Evolutionary conservation across 2,888 invertebrate species (phyloP), one percentile per base, ranked within the genome.

Genomic region (Adelognathus sp.): DNA sequence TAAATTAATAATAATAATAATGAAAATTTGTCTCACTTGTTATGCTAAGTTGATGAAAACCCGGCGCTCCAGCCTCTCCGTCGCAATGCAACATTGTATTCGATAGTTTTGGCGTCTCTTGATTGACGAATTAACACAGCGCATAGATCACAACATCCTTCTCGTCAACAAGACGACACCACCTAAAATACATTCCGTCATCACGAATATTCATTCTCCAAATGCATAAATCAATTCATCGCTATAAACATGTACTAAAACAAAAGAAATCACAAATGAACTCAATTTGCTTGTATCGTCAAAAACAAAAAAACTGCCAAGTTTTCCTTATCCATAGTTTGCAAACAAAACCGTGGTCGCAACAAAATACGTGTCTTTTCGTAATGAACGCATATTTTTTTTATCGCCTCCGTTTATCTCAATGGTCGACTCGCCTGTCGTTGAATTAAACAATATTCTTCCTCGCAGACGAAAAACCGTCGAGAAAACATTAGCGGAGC

Each of bases 1-100:
- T 41, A 56, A 44, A 71, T 52, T 44, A 50, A 36, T 0, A 24
- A 29, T 3, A 29, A 27, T n/a, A 44, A 14, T 44, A 24, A 46
- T 24, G 21, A 9, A 9, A 58, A 58, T 31, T 56, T 33, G 46
- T 7, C 93, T 93, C 91, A 95, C 95, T 94, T 90, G 94, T 95
- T 81, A 95, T 93, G 90, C 94, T 94, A 81, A 95, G 92, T 91
- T 95, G 95, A 91, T 95, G 93, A 91, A 93, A 94, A 85, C 94
- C 94, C 84, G 92, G 86, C 71, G 91, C 91, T 84, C 89, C 87
- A 76, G 89, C 90, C 76, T 91, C 92, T 78, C 88, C 88, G 83
- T 90, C 90, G 81, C 89, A 88, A 85, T 89, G 90, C 85, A 90
- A 90, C 91, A 91, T 90, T 85, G 84, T 90, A 86, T n/a, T n/a